phyloP scores from a whole-genome alignment of 2,113 vertebrate species.

The Mirza zaza region DNA sequence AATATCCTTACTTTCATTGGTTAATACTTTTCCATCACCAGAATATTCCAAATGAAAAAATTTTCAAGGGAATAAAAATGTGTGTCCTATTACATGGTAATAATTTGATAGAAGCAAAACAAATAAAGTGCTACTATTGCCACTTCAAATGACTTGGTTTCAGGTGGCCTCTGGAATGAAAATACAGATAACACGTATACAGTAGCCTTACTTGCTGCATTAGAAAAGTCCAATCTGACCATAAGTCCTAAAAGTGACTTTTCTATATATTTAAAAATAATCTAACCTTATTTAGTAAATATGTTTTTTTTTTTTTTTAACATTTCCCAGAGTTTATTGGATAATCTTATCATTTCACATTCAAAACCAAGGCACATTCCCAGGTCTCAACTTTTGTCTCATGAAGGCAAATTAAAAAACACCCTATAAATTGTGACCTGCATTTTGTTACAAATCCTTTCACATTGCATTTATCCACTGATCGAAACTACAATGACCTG shows the following conservation, averaged over 20 bases:
- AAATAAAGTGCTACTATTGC: neutral
- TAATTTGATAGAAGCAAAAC: slow-evolving; percentile 10
- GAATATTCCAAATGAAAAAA: neutral
- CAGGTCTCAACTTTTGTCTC: too few relatives aligned
- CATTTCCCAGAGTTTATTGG: neutral
- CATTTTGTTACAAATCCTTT: too few relatives aligned
- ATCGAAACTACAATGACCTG: too few relatives aligned
- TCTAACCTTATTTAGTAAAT: neutral
- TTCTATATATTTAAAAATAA: neutral
- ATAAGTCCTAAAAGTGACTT: neutral
- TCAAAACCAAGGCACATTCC: too few relatives aligned
- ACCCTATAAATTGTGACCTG: too few relatives aligned
- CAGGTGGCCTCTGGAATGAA: neutral
- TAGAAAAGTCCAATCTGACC: neutral
- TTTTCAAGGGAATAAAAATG: neutral
- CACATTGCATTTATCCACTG: too few relatives aligned
- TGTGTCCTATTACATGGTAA: neutral
- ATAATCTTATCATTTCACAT: neutral
- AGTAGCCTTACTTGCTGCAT: neutral
- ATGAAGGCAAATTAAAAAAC: too few relatives aligned
- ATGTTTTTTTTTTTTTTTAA: neutral
- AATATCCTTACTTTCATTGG: neutral
- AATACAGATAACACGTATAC: neutral
- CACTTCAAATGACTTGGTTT: slow-evolving; percentile 35
- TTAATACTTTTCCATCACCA: neutral